A percentile compares a stretch with the other conserved stretches of the same genome.
Conservation (phyloP, 2,888 invertebrate genomes). For the Cepaea hortensis region DNA sequence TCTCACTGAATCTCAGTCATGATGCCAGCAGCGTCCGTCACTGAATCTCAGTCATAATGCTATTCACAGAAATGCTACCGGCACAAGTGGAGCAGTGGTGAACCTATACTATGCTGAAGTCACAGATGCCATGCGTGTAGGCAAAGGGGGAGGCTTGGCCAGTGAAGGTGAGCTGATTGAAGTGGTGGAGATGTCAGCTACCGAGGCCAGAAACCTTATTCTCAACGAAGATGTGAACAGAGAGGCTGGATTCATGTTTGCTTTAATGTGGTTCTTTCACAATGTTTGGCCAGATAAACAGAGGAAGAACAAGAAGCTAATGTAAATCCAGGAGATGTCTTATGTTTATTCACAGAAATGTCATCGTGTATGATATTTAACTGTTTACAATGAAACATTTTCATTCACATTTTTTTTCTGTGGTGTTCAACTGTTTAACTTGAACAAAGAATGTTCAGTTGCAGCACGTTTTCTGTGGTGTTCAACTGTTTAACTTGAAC, state of each 20-base stretch:
- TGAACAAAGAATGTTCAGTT: not conserved
- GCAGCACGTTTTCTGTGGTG: not conserved
- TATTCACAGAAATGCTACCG: conserved; percentile 71
- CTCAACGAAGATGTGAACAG: conserved; percentile 70
- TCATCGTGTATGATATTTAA: not conserved
- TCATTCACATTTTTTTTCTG: not conserved
- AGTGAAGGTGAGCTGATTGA: conserved; percentile 91
- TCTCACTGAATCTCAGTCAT: too few relatives aligned
- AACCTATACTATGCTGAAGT: conserved; percentile 88
- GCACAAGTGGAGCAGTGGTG: conserved; percentile 86
- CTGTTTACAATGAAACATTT: not conserved
- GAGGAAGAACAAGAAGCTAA: not conserved
- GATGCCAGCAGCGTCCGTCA: too few relatives aligned
- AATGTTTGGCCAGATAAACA: conserved; percentile 53
- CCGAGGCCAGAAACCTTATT: conserved; percentile 81
- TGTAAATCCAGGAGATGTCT: not conserved
- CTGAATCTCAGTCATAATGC: not conserved
- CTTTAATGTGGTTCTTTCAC: conserved; percentile 76
- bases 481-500: not conserved
- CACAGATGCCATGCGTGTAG: conserved; percentile 80
- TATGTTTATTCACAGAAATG: not conserved
- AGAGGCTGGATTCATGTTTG: conserved; percentile 75
- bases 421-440: not conserved
- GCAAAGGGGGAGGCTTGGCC: conserved; percentile 86
- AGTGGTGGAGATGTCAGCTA: conserved; percentile 88